Base-by-base conservation (phyloP, 2,797 vertebrate species). In the Phyllotis vaccarum region DNA sequence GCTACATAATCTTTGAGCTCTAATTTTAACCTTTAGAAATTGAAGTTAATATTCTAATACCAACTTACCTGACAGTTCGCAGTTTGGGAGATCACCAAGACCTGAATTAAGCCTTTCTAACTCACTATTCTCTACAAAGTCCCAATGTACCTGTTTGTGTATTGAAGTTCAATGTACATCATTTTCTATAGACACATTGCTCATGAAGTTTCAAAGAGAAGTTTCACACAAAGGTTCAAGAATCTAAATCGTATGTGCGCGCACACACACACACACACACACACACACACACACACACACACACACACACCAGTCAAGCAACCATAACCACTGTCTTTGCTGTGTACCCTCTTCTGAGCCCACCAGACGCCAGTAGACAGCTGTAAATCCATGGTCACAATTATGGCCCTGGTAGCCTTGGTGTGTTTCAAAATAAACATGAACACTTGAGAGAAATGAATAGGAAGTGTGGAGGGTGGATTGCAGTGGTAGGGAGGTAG, bases 81-180 rank as follows among this genome's bases (percentile, higher is more conserved):
- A 22, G 24, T 82, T 60, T 89, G 82, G 37, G 31, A 60, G 52
- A 70, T 31, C 70, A 40, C 3, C 14, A 89, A 3, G 66, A 91
- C 88, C n/a, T 92, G 54, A 95, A 87, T 2, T 5, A 88, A 75
- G 9, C 80, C 56, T 60, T 8, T 82, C 43, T n/a, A 93, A 93
- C 24, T 82, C 58, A 79, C 22, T 72, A 12, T 29, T 90, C 46
- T 95, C 37, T 92, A 64, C n/a, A 96, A 10, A 80, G 88, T 75
- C 2, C 37, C 66, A 68, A 29, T 11, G n/a, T 85, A 46, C 6
- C 13, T 93, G 14, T 80, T 62, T 85, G 21, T 80, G 49, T 89
- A 80, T 66, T 91, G 58, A 83, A 94, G 68, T 94, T n/a, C 40
- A 82, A 78, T 43, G 52, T 52, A 90, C 56, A 17, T 72, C 56